These are phyloP conservation scores for Zaprionus kolodkinae DNA, from an alignment of 1,140 invertebrate genomes.

Conservation along the genomic window DNA sequence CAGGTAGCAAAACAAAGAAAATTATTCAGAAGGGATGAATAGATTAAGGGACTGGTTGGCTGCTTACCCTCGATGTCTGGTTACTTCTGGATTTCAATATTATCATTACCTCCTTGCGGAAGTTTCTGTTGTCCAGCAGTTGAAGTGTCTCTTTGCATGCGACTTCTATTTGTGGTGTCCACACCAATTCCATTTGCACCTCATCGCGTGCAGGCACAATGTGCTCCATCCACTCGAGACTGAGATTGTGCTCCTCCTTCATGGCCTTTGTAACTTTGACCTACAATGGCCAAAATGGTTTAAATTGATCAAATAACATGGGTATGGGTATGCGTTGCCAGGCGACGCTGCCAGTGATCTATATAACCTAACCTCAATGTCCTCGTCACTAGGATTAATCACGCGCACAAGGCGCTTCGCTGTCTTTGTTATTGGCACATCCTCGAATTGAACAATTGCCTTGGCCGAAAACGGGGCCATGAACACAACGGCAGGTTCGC, in stretches of 20 bases:
- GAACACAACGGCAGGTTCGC: slow-evolving; percentile 83
- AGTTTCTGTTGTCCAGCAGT: slow-evolving; percentile 87
- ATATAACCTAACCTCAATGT: slow-evolving; percentile 85
- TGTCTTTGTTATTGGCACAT: slow-evolving; percentile 86
- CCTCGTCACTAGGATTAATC: slow-evolving; percentile 86
- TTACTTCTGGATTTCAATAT: slow-evolving; percentile 85
- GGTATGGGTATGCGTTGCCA: not conserved
- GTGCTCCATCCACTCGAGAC: slow-evolving; percentile 85
- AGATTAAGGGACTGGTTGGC: slow-evolving; percentile 1
- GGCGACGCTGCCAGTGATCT: slow-evolving; percentile 26
- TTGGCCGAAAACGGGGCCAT: slow-evolving; percentile 87
- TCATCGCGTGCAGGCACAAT: slow-evolving; percentile 84
- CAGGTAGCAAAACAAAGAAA: slow-evolving; percentile 43
- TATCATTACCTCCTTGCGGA: slow-evolving; percentile 88
- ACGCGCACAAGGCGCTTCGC: slow-evolving; percentile 85
- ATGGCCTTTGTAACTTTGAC: slow-evolving; percentile 86
- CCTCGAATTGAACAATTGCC: slow-evolving; percentile 87
- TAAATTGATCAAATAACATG: slow-evolving; percentile 61
- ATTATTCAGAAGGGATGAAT: slow-evolving; percentile 17
- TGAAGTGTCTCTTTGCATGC: slow-evolving; percentile 87
- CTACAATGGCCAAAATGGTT: slow-evolving; percentile 84
- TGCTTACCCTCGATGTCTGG: slow-evolving; percentile 67
- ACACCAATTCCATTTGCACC: slow-evolving; percentile 85
- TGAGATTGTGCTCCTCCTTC: slow-evolving; percentile 86
- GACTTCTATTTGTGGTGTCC: slow-evolving; percentile 86